Evolutionary conservation across 1,140 invertebrate genomes (phyloP).

Genomic region (Ephestia elutella): DNA sequence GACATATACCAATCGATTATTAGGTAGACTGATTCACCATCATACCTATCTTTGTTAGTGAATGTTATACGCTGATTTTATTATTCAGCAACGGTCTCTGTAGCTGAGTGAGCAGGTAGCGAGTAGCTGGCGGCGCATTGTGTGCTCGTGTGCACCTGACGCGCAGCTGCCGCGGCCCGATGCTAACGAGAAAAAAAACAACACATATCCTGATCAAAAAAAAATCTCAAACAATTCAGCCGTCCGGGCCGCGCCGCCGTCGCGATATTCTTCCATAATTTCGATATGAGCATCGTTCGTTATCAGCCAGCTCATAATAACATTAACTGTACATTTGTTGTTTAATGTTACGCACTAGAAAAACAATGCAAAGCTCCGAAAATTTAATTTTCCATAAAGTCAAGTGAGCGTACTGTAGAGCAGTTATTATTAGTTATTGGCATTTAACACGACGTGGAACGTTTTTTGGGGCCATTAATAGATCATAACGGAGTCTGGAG

Average conservation of each 20-base stretch:
- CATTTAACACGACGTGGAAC: slow-evolving; percentile 22
- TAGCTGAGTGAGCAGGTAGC: too few relatives aligned
- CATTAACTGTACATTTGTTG: too few relatives aligned
- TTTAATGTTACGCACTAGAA: neutral
- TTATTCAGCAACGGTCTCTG: too few relatives aligned
- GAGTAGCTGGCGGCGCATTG: neutral
- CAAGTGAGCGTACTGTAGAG: slow-evolving; percentile 12
- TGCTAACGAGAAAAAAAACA: neutral
- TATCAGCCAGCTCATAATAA: too few relatives aligned
- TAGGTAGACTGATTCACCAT: too few relatives aligned
- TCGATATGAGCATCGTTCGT: neutral
- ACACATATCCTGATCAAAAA: neutral
- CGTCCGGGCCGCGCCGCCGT: neutral
- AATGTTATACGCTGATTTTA: too few relatives aligned
- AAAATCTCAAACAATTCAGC: neutral
- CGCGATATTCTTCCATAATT: neutral
- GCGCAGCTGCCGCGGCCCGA: neutral
- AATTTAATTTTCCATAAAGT: neutral
- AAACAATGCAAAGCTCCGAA: neutral
- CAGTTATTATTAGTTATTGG: slow-evolving; percentile 42
- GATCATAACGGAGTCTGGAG: slow-evolving; percentile 23
- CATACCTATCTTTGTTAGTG: too few relatives aligned
- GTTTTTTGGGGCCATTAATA: slow-evolving; percentile 32
- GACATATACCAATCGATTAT: too few relatives aligned
- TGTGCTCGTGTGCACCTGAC: neutral